Evolutionary conservation across 2,113 vertebrate genomes (phyloP).

Genomic region (Pan troglodytes): NHGRI_mPanTro3-v2.1_pri NC_072411.2:41643501-41644000

Average conservation of each 20-base stretch:
- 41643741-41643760: background rate
- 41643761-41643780: background rate
- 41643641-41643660: background rate
- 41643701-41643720: background rate
- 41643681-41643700: background rate
- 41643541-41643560: background rate
- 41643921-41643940: background rate
- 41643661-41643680: background rate
- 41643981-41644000: background rate
- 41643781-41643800: background rate
- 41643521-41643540: background rate
- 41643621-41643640: background rate
- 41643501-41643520: background rate
- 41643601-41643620: background rate
- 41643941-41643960: background rate
- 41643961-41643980: background rate
- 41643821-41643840: background rate
- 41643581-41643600: background rate
- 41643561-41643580: background rate
- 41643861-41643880: background rate
- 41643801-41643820: background rate
- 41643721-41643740: background rate
- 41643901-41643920: background rate
- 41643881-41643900: background rate
- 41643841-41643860: background rate